Evolutionary conservation across 1,140 invertebrate species (phyloP).

Genomic region (Diabrotica virgifera): DNA sequence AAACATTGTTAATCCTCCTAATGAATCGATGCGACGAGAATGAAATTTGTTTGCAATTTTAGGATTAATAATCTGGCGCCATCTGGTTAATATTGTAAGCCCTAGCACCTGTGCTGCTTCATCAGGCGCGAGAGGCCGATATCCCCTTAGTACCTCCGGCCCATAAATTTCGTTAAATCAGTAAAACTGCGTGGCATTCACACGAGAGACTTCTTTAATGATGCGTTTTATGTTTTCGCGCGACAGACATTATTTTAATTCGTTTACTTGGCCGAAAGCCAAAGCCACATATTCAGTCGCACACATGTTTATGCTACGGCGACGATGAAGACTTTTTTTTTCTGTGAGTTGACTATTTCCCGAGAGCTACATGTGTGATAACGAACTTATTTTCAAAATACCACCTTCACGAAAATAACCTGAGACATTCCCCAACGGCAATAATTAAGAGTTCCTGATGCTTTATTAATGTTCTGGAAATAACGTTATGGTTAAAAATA

Average conservation of each 20-base stretch:
- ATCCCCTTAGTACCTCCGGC: constrained; percentile 33
- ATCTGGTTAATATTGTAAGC: constrained; percentile 25
- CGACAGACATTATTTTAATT: constrained; percentile 50
- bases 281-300: constrained; percentile 29
- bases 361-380: constrained; percentile 37
- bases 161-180: constrained; percentile 40
- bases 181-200: constrained; percentile 41
- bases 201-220: constrained; percentile 47
- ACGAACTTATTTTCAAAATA: constrained; percentile 39
- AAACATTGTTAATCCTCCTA: no score
- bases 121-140: constrained; percentile 16
- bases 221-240: constrained; percentile 49
- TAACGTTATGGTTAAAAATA: neutral
- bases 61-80: constrained; percentile 14
- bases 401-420: constrained; percentile 32
- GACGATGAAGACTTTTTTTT: constrained; percentile 25
- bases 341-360: constrained; percentile 13
- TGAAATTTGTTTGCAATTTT: neutral
- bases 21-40: no score
- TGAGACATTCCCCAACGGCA: constrained; percentile 27
- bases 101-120: neutral
- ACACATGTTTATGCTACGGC: constrained; percentile 42
- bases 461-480: constrained; percentile 3
- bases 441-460: constrained; percentile 17
- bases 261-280: constrained; percentile 44